Evolutionary conservation across 2,888 invertebrate genomes (phyloP).

Genomic region (Sarcophaga caerulescens): DNA sequence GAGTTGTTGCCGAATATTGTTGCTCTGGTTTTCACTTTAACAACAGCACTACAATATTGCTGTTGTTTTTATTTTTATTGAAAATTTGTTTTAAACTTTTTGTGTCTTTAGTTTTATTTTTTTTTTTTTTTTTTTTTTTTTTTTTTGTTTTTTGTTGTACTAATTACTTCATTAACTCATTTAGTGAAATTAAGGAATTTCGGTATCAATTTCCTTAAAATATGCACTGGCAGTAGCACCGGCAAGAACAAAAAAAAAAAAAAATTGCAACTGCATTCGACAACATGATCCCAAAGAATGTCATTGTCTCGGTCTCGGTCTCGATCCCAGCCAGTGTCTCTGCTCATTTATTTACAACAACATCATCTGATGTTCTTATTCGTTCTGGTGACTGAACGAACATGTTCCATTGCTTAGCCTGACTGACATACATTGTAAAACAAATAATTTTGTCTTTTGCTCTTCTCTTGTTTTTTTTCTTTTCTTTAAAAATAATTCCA

Average conservation of each 20-base stretch:
- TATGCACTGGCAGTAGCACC: not conserved
- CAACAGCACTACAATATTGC: not conserved
- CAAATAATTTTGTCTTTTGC: conserved; percentile 14
- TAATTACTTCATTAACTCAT: conserved; percentile 78
- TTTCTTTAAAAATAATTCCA: not conserved
- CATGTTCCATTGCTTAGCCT: not conserved
- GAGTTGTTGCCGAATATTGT: not conserved
- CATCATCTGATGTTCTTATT: conserved; percentile 6
- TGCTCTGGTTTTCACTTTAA: not conserved
- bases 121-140: not conserved
- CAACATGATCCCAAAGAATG: conserved; percentile 57
- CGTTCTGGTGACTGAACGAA: not conserved
- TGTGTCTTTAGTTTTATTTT: not conserved
- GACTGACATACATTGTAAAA: conserved; percentile 48
- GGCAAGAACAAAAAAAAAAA: conserved; percentile 22
- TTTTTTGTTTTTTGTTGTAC: conserved; percentile 51
- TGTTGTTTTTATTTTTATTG: conserved; percentile 47
- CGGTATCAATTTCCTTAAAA: conserved; percentile 62
- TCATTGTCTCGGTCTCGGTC: conserved; percentile 1
- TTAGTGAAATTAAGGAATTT: conserved; percentile 61
- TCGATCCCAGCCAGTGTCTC: conserved; percentile 26
- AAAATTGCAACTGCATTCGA: no score
- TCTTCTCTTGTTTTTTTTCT: not conserved
- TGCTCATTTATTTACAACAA: conserved; percentile 57
- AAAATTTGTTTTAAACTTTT: no score